Evolutionary conservation across 2,888 invertebrate species (phyloP).

Genomic region (Monoplex corrugatus): DNA sequence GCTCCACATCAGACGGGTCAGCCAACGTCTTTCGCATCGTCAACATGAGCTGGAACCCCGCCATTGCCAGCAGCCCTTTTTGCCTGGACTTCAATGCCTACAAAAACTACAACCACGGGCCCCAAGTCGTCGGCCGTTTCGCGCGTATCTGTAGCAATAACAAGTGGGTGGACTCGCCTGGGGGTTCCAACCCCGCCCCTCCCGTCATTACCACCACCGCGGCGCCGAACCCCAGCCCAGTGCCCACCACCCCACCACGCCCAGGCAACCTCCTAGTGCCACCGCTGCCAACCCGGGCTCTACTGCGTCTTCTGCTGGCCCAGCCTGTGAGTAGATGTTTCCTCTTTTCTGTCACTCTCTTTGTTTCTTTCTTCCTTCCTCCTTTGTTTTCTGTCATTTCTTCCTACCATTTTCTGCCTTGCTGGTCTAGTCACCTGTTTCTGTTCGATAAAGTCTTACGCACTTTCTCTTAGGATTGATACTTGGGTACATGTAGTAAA

Average conservation of each 20-base stretch:
- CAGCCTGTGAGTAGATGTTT: too few relatives aligned
- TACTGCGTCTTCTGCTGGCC: too few relatives aligned
- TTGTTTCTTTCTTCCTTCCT: too few relatives aligned
- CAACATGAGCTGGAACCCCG: conserved; percentile 3
- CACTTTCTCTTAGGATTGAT: too few relatives aligned
- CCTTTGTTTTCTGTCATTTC: too few relatives aligned
- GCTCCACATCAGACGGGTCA: neutral
- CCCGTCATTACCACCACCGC: neutral
- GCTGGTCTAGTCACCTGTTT: too few relatives aligned
- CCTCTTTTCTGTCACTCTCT: too few relatives aligned
- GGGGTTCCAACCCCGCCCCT: neutral
- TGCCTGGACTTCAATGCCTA: conserved; percentile 26
- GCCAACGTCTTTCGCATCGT: conserved; percentile 17
- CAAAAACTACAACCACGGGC: conserved; percentile 35
- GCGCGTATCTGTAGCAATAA: neutral
- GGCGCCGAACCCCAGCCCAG: neutral
- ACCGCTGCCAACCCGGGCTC: too few relatives aligned
- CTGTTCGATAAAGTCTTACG: too few relatives aligned
- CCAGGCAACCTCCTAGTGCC: neutral
- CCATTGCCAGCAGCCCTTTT: neutral
- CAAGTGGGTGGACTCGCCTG: neutral
- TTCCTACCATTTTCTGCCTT: too few relatives aligned
- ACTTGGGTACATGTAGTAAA: too few relatives aligned
- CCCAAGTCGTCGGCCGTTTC: neutral
- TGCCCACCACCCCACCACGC: neutral